Percentiles rank a stretch among this genome's conserved stretches.
phyloP scores from a whole-genome alignment of 2,113 vertebrate species.

The Chaetodon auriga region DNA sequence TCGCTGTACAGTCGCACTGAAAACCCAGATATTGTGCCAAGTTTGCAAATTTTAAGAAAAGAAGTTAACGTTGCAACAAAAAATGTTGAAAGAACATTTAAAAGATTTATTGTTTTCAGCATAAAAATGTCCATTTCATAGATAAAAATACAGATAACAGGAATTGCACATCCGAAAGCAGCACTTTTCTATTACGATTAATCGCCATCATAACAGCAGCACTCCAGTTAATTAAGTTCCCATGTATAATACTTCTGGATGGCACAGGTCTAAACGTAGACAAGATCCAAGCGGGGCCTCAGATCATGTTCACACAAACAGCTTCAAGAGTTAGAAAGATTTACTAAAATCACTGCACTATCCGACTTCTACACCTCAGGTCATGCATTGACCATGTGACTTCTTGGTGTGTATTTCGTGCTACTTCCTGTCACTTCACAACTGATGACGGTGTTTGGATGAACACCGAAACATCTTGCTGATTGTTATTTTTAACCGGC shows the following conservation, averaged over 20 bases:
- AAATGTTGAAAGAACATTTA: neutral
- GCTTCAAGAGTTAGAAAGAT: neutral
- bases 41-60: neutral
- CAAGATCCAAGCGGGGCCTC: neutral
- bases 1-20: neutral
- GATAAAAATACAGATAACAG: neutral
- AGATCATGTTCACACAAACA: conserved; percentile 1
- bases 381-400: too few relatives aligned
- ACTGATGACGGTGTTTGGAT: too few relatives aligned
- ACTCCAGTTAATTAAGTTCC: neutral
- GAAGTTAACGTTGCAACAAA: neutral
- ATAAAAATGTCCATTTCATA: conserved; percentile 1
- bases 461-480: too few relatives aligned
- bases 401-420: too few relatives aligned
- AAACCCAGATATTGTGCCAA: neutral
- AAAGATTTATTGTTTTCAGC: conserved; percentile 51
- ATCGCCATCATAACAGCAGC: too few relatives aligned
- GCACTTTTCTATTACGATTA: neutral
- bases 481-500: too few relatives aligned
- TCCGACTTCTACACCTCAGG: too few relatives aligned
- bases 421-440: too few relatives aligned
- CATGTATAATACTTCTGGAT: neutral
- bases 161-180: conserved; percentile 22
- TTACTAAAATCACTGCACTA: too few relatives aligned
- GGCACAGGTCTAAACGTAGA: neutral